Conservation (phyloP, 2,113 vertebrate species). For the Channa argus region DNA sequence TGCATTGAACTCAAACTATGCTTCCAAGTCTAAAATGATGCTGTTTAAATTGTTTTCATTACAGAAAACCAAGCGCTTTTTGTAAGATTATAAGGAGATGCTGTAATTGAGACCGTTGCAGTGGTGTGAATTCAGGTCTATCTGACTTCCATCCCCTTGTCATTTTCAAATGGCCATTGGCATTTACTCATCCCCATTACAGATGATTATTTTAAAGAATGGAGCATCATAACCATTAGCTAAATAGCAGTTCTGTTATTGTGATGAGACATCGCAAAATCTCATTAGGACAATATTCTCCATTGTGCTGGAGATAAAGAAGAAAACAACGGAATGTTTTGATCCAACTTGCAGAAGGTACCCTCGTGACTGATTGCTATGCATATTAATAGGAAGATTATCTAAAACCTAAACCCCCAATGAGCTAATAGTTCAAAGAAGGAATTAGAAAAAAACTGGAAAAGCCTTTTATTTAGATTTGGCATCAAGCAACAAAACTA, state of each 20-base stretch:
- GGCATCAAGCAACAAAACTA: background rate
- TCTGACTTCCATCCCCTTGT: constrained; percentile 42
- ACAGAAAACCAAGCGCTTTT: background rate
- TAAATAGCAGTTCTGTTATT: constrained; percentile 32
- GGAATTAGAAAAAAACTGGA: background rate
- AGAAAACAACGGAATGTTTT: constrained; percentile 9
- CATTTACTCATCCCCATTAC: constrained; percentile 45
- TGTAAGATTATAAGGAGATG: background rate
- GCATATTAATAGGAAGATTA: constrained; percentile 16
- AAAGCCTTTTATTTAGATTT: constrained; percentile 7
- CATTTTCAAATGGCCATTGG: constrained; percentile 35
- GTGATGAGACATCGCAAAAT: constrained; percentile 15
- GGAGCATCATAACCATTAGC: constrained; percentile 35
- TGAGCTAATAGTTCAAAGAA: constrained; percentile 34
- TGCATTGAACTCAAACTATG: constrained; percentile 14
- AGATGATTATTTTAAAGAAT: constrained; percentile 47
- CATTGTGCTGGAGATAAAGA: background rate
- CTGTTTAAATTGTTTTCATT: constrained; percentile 23
- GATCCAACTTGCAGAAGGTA: constrained; percentile 1
- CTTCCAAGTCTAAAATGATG: constrained; percentile 12
- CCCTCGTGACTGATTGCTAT: constrained; percentile 10
- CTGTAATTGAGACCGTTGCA: constrained; percentile 35
- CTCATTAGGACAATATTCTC: constrained; percentile 24
- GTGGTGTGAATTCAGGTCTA: background rate
- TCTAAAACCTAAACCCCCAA: constrained; percentile 22